Evolutionary conservation across 2,888 invertebrate genomes (phyloP).

Genomic region (Anthophora plumipes): DNA sequence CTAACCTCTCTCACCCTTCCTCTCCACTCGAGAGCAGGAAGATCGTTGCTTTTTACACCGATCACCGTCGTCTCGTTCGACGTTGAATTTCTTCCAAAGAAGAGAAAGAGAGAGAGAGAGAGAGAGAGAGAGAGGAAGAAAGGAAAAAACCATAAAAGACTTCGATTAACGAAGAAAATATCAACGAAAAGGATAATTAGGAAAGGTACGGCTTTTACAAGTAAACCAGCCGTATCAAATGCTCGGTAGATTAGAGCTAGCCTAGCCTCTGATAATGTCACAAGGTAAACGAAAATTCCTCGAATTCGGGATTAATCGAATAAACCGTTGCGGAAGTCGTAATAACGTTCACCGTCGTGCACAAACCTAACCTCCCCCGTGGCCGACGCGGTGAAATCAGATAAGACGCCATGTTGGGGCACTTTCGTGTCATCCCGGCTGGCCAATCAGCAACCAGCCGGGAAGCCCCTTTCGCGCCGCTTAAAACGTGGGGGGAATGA

Average conservation of each 20-base stretch:
- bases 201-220: neutral
- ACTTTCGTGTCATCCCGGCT: conserved; percentile 82
- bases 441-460: conserved; percentile 80
- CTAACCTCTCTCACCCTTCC: conserved; percentile 38
- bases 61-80: neutral
- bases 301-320: conserved; percentile 63
- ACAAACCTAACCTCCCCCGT: conserved; percentile 37
- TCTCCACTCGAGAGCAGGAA: conserved; percentile 25
- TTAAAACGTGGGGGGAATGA: conserved; percentile 79
- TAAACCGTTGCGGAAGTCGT: conserved; percentile 62
- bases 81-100: conserved; percentile 15
- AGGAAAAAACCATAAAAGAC: neutral
- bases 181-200: neutral
- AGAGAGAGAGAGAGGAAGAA: too few relatives aligned
- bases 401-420: conserved; percentile 84
- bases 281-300: conserved; percentile 30
- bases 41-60: conserved; percentile 48
- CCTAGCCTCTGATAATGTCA: neutral
- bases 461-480: conserved; percentile 81
- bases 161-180: conserved; percentile 12
- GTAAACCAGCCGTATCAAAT: conserved; percentile 21
- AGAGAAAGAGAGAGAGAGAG: too few relatives aligned
- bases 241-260: conserved; percentile 44
- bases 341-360: conserved; percentile 65
- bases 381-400: conserved; percentile 77